These are phyloP conservation scores for Volucella bombylans DNA, from an alignment of 2,888 invertebrate genomes.

Conservation along the genomic window DNA sequence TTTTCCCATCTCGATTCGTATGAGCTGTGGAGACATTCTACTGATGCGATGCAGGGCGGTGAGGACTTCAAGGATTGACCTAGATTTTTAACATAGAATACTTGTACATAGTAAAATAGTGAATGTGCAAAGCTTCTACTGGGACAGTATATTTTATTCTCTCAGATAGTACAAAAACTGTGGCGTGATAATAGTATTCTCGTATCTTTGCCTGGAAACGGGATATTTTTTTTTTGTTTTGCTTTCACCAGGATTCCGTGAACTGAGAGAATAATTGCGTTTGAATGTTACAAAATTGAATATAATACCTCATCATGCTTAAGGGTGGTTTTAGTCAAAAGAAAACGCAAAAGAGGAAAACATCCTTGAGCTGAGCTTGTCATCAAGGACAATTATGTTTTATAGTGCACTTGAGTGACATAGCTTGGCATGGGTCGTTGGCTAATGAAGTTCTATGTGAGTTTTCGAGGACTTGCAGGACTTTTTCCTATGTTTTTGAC, in stretches of 20 bases:
- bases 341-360: background rate
- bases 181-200: too few species aligned
- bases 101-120: too few species aligned
- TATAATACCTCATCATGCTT: background rate
- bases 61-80: conserved; percentile 29
- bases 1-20: background rate
- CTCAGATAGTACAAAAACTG: too few species aligned
- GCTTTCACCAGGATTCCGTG: background rate
- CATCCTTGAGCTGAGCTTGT: conserved; percentile 3
- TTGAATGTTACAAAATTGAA: background rate
- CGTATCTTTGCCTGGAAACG: background rate
- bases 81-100: conserved; percentile 32
- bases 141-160: too few species aligned
- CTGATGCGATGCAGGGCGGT: conserved; percentile 12
- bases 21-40: conserved; percentile 11
- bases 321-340: conserved; percentile 3
- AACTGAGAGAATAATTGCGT: conserved; percentile 18
- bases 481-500: too few species aligned
- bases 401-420: background rate
- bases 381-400: conserved; percentile 39
- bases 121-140: too few species aligned
- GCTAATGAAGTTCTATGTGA: conserved; percentile 18
- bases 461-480: conserved; percentile 19
- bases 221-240: background rate
- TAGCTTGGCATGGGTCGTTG: conserved; percentile 17